Conservation (phyloP, 2,797 vertebrate species). For the Chiloscyllium punctatum region DNA sequence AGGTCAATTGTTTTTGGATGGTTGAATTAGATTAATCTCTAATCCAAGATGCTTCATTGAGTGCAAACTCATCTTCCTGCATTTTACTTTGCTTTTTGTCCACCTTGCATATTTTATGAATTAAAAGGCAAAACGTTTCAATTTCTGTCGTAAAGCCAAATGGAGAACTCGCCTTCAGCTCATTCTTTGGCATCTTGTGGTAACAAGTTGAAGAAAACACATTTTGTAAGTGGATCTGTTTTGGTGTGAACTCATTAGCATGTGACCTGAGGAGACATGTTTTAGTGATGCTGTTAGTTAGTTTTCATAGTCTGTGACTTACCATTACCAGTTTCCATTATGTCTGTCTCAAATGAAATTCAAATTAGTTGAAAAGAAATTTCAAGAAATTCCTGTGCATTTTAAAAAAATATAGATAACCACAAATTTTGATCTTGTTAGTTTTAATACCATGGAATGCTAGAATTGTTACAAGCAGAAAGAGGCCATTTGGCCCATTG, state of each 20-base stretch:
- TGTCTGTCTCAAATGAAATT: not conserved
- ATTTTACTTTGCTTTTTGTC: not conserved
- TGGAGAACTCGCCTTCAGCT: not conserved
- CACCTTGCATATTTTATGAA: not conserved
- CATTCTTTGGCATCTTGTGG: not conserved
- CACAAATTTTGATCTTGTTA: not conserved
- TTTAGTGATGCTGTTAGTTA: not conserved
- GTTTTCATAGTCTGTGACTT: not conserved
- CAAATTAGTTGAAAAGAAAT: slow-evolving; percentile 9
- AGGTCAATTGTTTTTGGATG: not conserved
- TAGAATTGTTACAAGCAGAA: no score
- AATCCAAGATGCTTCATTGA: not conserved
- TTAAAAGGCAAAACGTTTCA: not conserved
- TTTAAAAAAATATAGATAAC: no score
- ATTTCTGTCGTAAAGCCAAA: not conserved
- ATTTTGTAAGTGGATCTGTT: not conserved
- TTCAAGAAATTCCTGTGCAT: not conserved
- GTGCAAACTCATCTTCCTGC: no score
- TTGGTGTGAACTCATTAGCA: not conserved
- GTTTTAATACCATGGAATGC: no score
- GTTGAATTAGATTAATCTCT: not conserved
- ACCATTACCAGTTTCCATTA: not conserved
- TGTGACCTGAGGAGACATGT: not conserved
- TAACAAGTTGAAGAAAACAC: not conserved
- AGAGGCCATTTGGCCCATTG: no score